phyloP scores from a whole-genome alignment of 2,888 invertebrate species.

The Megastigmus dorsalis region DNA sequence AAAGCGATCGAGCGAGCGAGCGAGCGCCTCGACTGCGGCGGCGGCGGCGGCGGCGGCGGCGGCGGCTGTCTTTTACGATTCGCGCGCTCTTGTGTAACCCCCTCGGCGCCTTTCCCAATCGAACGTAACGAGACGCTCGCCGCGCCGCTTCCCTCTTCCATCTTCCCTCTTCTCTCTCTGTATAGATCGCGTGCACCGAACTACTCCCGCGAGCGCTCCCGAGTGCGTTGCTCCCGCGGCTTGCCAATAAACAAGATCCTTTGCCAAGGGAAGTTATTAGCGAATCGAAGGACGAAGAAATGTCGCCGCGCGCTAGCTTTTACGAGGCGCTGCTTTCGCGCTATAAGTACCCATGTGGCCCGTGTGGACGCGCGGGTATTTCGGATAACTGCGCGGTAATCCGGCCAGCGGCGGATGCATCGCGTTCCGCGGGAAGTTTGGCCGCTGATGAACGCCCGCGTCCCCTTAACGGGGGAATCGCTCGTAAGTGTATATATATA shows the following conservation, averaged over 20 bases:
- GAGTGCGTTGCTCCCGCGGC: conserved; percentile 31
- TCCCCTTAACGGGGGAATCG: too few species aligned
- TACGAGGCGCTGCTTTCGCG: neutral
- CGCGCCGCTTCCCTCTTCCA: neutral
- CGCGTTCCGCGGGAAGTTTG: too few species aligned
- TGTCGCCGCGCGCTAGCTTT: neutral
- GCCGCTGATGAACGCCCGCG: too few species aligned
- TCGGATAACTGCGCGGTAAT: too few species aligned
- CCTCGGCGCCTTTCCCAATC: conserved; percentile 18
- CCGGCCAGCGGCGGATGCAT: too few species aligned
- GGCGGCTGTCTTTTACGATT: neutral
- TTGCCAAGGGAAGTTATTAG: conserved; percentile 21
- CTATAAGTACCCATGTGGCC: neutral
- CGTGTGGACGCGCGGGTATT: too few species aligned
- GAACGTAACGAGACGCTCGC: conserved; percentile 3
- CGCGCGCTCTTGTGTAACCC: neutral
- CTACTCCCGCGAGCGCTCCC: too few species aligned
- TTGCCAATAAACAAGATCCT: conserved; percentile 23
- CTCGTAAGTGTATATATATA: too few species aligned
- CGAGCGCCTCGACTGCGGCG: too few species aligned
- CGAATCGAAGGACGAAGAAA: conserved; percentile 3
- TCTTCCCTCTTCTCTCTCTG: neutral
- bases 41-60: too few species aligned
- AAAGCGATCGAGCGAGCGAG: too few species aligned
- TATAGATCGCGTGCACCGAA: neutral